A percentile compares a stretch with the other conserved stretches of the same genome.
Evolutionary conservation across 2,113 vertebrate genomes (phyloP).

Genomic region (Butorides virescens): DNA sequence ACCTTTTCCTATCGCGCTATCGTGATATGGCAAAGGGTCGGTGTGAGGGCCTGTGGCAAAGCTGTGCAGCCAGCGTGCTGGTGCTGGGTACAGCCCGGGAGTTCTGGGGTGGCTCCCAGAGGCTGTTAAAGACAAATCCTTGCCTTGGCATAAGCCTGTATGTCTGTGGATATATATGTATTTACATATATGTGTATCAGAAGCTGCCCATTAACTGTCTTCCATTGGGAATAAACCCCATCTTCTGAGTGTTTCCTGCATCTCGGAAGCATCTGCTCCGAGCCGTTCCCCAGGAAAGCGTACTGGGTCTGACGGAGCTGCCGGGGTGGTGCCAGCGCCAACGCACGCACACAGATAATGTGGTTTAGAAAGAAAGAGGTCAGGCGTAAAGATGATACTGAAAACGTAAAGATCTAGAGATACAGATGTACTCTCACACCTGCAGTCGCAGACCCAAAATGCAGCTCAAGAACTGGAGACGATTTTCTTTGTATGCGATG

Average conservation of each 20-base stretch:
- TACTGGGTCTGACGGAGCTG: neutral
- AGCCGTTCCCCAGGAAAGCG: neutral
- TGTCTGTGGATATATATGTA: neutral
- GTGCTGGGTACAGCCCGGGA: neutral
- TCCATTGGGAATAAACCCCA: neutral
- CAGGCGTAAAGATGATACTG: accelerated
- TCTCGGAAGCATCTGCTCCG: neutral
- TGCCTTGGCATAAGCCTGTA: neutral
- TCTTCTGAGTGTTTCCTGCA: neutral
- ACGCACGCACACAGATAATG: accelerated
- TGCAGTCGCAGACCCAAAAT: neutral
- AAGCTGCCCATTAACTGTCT: neutral
- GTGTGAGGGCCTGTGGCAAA: neutral
- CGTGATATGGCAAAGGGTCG: neutral
- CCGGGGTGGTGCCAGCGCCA: accelerated
- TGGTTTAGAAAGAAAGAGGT: neutral
- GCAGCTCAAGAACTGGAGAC: neutral
- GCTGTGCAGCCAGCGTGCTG: neutral
- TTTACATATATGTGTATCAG: neutral
- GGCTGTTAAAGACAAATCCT: neutral
- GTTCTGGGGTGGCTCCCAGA: neutral
- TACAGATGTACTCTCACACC: no score
- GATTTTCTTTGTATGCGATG: neutral
- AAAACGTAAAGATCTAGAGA: neutral
- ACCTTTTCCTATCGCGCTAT: neutral